Conservation (phyloP, 1,140 invertebrate species). For the Panagrolaimus sp. region DNA sequence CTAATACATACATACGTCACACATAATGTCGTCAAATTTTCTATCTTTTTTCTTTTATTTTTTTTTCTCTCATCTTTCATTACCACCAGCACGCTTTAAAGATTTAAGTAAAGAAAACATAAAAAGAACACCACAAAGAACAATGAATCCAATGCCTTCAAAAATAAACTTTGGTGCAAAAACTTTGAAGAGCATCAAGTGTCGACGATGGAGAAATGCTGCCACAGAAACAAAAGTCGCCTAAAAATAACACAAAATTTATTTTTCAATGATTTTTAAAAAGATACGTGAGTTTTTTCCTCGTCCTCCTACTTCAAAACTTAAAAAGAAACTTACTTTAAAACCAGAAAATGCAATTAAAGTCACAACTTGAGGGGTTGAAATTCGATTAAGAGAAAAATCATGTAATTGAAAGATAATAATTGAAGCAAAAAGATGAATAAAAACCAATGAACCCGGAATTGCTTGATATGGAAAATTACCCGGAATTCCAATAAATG, state of each 20-base stretch:
- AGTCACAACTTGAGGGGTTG: not conserved
- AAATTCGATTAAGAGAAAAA: not conserved
- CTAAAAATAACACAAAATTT: constrained; percentile 19
- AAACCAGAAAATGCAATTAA: constrained; percentile 6
- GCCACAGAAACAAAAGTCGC: constrained; percentile 21
- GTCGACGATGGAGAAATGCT: constrained; percentile 28
- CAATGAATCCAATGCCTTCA: constrained; percentile 29
- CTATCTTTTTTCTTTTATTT: too few relatives aligned
- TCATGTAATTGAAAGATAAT: not conserved
- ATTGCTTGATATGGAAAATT: constrained; percentile 34
- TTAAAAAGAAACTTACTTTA: constrained; percentile 14
- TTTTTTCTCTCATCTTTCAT: too few relatives aligned
- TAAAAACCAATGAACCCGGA: constrained; percentile 15
- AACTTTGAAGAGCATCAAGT: constrained; percentile 43
- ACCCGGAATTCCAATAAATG: constrained; percentile 36
- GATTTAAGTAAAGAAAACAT: not conserved
- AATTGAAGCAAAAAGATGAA: constrained; percentile 9
- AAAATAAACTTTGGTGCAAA: constrained; percentile 46
- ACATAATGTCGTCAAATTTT: too few relatives aligned
- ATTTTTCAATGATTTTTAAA: too few relatives aligned
- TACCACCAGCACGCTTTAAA: too few relatives aligned
- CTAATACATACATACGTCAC: too few relatives aligned
- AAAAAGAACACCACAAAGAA: constrained; percentile 27
- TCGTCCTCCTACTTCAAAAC: too few relatives aligned
- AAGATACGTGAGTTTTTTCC: too few relatives aligned